Base-by-base conservation (phyloP, 2,888 invertebrate genomes). In the Candidula unifasciata region DNA sequence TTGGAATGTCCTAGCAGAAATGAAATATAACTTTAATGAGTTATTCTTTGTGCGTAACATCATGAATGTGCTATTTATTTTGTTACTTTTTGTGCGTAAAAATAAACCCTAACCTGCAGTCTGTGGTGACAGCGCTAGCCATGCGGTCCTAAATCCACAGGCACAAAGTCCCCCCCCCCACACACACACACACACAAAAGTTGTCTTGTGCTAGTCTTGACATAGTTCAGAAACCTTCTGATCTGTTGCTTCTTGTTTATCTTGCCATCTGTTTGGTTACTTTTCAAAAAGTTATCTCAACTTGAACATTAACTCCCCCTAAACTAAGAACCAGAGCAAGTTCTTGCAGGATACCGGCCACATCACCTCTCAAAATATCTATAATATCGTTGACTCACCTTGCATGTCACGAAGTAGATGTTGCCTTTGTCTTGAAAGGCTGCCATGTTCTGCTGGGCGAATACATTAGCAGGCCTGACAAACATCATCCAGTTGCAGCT, bases 401-500 rank as follows among this genome's bases (percentile, higher is more conserved):
- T 91, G 21, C 88, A 89, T 13, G 92, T 90, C 2, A 90, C 89
- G 88, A 89, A 93, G 88, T 90, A 93, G 44, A 93, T 89, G 21
- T 87, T 85, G 10, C 90, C 89, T 69, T 95, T 95, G 88, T 95
- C 95, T 89, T 95, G 95, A 86, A 95, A 95, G 73, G 96, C 94
- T 27, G 95, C 94, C 83, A 96, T 93, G 94, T 96, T 96, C 93
- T 96, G 96, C 89, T 96, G 96, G 66, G 94, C 93, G 87, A 94
- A 95, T 27, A 94, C 95, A 33, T 93, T 92, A 0, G 96, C 96
- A 79, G 95, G 95, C 88, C 96, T 94, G 0, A 97, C 96, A 94
- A 96, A 96, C 90, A 96, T 95, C 96, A 96, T 96, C 97, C 97
- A 97, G 93, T 96, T 96, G 57, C 96, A 96, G 68, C 88, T 85